Evolutionary conservation across 2,113 vertebrate species (phyloP).

Genomic region (Dermatemys mawii): DNA sequence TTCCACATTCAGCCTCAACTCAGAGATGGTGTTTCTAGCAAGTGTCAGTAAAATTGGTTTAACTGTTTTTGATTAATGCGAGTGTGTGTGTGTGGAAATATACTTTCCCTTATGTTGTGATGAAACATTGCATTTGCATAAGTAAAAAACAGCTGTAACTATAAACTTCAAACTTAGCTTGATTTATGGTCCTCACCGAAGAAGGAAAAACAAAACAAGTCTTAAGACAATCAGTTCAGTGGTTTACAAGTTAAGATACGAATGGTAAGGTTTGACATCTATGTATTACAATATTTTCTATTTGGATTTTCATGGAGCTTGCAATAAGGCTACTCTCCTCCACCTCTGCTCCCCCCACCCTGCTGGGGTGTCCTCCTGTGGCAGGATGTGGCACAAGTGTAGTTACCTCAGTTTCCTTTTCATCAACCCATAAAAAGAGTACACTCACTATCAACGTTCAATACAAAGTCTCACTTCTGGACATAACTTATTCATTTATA

Average conservation of each 20-base stretch:
- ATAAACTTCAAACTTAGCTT: constrained; percentile 59
- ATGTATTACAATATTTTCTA: constrained; percentile 12
- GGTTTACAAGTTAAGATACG: constrained; percentile 21
- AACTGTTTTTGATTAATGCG: constrained; percentile 32
- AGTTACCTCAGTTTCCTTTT: not conserved
- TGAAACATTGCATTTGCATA: constrained; percentile 68
- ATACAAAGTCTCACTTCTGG: not conserved
- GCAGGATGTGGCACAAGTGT: not conserved
- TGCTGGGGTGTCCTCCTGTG: not conserved
- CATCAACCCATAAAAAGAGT: not conserved
- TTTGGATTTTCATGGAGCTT: not conserved
- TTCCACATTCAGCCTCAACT: not conserved
- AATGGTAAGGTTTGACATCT: not conserved
- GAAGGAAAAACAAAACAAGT: constrained; percentile 45
- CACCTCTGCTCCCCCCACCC: fast-evolving
- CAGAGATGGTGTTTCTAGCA: constrained; percentile 3
- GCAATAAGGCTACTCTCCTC: not conserved
- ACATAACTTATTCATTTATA: not conserved
- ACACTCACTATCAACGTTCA: not conserved
- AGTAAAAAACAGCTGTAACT: constrained; percentile 62
- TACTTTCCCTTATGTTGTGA: constrained; percentile 61
- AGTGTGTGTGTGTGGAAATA: not conserved
- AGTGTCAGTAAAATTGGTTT: constrained; percentile 20
- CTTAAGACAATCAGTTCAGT: not conserved
- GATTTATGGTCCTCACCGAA: constrained; percentile 56